Conservation (phyloP, 30 jellyfish, hydroid and myxozoan species). For the Hydra vulgaris region DNA sequence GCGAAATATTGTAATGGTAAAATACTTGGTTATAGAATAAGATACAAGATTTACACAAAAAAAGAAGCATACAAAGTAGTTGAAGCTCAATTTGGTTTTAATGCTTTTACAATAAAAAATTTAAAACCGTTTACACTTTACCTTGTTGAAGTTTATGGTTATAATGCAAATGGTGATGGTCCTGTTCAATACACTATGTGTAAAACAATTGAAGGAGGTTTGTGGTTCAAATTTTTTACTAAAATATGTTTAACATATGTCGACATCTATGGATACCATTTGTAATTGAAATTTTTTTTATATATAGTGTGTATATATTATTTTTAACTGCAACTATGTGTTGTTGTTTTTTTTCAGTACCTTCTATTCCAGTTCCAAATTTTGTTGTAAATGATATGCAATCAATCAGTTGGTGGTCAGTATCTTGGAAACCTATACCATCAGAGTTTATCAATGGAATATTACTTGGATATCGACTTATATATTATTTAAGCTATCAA, state of each 20-base stretch:
- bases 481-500: conserved; percentile 7
- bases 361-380: conserved; percentile 37
- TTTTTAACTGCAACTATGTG: too few species aligned
- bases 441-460: conserved; percentile 9
- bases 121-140: conserved; percentile 34
- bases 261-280: too few species aligned
- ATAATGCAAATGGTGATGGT: conserved; percentile 56
- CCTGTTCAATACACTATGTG: conserved; percentile 22
- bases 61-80: neutral
- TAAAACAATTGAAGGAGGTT: conserved; percentile 51
- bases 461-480: conserved; percentile 12
- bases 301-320: too few species aligned
- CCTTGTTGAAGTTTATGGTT: conserved; percentile 27
- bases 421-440: conserved; percentile 9
- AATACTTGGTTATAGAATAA: conserved; percentile 43
- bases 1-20: conserved; percentile 25
- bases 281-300: too few species aligned
- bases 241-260: too few species aligned
- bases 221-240: neutral
- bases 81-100: conserved; percentile 20
- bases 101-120: conserved; percentile 7
- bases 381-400: conserved; percentile 6
- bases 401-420: conserved; percentile 16
- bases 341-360: conserved; percentile 19
- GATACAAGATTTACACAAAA: conserved; percentile 22